Evolutionary conservation across 1,140 invertebrate genomes (phyloP), one percentile per base, ranked within the genome.

Genomic region (Idris sp.): DNA sequence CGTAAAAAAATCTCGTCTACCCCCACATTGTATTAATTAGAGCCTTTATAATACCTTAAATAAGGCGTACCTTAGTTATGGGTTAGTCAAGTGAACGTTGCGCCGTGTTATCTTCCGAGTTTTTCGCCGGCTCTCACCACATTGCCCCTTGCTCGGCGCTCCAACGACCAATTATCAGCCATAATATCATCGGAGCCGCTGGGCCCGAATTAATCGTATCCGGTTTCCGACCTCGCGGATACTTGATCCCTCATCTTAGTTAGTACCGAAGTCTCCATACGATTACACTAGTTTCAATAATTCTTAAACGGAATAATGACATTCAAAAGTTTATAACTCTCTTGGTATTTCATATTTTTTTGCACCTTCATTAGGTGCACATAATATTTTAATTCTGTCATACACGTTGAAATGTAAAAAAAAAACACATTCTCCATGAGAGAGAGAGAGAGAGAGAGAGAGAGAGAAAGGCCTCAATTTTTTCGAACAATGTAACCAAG

Each of bases 21-120:
- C 83, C 78, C 78, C 62, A 86, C 84, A 85, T 85, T 86, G 82
- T 85, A 85, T 85, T 86, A 85, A 86, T 85, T 86, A 84, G 80
- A 78, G 78, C 78, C 79, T 78, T 83, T 82, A 82, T 84, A 84
- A 84, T 84, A 74, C 76, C 75, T 83, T 81, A 83, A 85, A 84
- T 84, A 82, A 84, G 78, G 79, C 79, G 75, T 77, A 79, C 77
- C 74, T 78, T 84, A 83, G 81, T 83, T 84, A 84, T 81, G 82
- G 79, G 82, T 81, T 82, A 77, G 78, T 53, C 80, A 78, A 80
- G 72, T 74, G 58, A 73, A 72, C 74, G 77, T 81, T 81, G 80
- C 79, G 73, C 78, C 68, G 80, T 83, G 80, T 83, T 83, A 81
- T 83, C 82, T 83, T 65, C 67, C 75, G 80, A 76, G 81, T 78